Evolutionary conservation across 1,140 invertebrate species (phyloP).

Genomic region (Drosophila obscura): DNA sequence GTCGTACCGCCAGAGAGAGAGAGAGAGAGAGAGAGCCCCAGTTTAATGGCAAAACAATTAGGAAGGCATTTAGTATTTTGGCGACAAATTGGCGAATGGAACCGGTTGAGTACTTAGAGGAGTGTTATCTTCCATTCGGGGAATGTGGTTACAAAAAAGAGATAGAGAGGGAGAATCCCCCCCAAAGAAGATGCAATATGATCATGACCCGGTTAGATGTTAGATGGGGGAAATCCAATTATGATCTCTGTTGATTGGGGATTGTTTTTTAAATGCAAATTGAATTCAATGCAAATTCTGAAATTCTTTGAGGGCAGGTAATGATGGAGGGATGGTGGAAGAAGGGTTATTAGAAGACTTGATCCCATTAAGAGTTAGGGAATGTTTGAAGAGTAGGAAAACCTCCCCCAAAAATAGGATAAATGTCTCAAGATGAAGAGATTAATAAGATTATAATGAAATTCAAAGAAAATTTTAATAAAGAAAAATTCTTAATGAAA

Average conservation of each 20-base stretch:
- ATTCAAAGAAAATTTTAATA: neutral
- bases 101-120: slow-evolving; percentile 53
- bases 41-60: slow-evolving; percentile 77
- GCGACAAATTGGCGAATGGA: slow-evolving; percentile 52
- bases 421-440: too few relatives aligned
- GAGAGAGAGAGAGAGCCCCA: slow-evolving; percentile 4
- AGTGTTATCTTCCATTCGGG: slow-evolving; percentile 31
- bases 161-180: slow-evolving; percentile 9
- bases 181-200: slow-evolving; percentile 5
- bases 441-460: neutral
- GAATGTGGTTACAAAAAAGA: slow-evolving; percentile 37
- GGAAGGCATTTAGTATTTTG: slow-evolving; percentile 68
- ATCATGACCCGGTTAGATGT: slow-evolving; percentile 45
- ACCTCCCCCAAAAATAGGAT: too few relatives aligned
- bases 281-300: neutral
- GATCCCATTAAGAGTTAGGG: too few relatives aligned
- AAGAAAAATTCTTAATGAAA: too few relatives aligned
- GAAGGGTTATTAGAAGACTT: too few relatives aligned
- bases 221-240: slow-evolving; percentile 37
- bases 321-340: too few relatives aligned
- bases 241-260: slow-evolving; percentile 13
- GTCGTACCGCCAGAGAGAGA: neutral
- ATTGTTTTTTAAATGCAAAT: slow-evolving; percentile 7
- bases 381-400: too few relatives aligned
- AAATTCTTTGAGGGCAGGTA: neutral